Conservation (phyloP, 2,113 vertebrate genomes). For the Andinoacara biseriatus region DNA sequence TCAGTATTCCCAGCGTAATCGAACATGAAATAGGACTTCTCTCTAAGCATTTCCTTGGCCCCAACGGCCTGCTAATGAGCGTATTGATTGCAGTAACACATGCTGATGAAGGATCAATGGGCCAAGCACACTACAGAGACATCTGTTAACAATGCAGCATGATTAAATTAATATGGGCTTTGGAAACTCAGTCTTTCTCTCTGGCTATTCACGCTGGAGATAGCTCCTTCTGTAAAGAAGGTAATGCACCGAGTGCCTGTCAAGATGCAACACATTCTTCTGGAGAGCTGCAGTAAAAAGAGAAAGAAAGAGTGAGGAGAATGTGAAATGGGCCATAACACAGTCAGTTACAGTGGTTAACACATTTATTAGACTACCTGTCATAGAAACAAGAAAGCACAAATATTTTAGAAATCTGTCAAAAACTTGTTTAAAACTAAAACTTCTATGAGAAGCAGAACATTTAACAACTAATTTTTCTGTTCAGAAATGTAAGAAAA, state of each 20-base stretch:
- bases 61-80: conserved; percentile 66
- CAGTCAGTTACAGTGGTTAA: neutral
- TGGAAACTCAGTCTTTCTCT: conserved; percentile 66
- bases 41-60: conserved; percentile 55
- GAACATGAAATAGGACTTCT: conserved; percentile 61
- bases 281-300: neutral
- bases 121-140: conserved; percentile 53
- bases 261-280: conserved; percentile 19
- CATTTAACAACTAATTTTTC: neutral
- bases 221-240: conserved; percentile 42
- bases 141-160: conserved; percentile 79
- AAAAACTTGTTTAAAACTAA: neutral
- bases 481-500: too few relatives aligned
- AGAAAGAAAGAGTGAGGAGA: neutral
- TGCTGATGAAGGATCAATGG: conserved; percentile 75
- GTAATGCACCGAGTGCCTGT: conserved; percentile 24
- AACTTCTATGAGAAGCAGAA: too few relatives aligned
- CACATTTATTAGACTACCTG: neutral
- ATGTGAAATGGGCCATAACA: neutral
- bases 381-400: neutral
- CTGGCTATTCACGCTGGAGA: conserved; percentile 37
- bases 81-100: conserved; percentile 73
- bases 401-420: too few relatives aligned
- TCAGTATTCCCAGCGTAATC: conserved; percentile 43
- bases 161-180: conserved; percentile 72